Evolutionary conservation across 2,113 vertebrate genomes (phyloP).

Genomic region (Pseudorectes ferrugineus): DNA sequence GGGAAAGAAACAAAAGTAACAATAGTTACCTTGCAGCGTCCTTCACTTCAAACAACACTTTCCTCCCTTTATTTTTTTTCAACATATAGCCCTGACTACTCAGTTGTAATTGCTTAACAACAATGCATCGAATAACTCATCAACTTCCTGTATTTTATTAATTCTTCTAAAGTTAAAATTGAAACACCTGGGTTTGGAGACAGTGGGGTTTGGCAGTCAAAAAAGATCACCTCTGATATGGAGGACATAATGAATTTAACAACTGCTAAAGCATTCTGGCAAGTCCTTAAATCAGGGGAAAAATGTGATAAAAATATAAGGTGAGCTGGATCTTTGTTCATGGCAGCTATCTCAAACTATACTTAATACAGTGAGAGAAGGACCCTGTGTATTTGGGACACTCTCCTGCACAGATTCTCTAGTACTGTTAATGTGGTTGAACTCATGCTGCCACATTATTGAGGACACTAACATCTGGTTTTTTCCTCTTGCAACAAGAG

Average conservation of each 20-base stretch:
- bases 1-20: background rate
- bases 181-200: background rate
- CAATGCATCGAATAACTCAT: background rate
- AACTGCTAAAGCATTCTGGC: background rate
- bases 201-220: background rate
- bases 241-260: background rate
- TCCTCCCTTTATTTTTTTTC: background rate
- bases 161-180: background rate
- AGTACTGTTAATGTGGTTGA: background rate
- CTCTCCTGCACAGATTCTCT: background rate
- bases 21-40: background rate
- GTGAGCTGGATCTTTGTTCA: background rate
- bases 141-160: background rate
- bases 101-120: background rate
- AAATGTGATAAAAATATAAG: background rate
- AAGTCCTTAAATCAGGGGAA: background rate
- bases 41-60: background rate
- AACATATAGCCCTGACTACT: background rate
- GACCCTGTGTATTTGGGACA: background rate
- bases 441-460: background rate
- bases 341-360: background rate
- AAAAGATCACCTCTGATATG: background rate
- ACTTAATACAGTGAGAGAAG: background rate
- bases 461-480: background rate
- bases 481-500: background rate